Base-by-base conservation (phyloP, 2,888 invertebrate species). In the Tanaodytes sp. region DNA sequence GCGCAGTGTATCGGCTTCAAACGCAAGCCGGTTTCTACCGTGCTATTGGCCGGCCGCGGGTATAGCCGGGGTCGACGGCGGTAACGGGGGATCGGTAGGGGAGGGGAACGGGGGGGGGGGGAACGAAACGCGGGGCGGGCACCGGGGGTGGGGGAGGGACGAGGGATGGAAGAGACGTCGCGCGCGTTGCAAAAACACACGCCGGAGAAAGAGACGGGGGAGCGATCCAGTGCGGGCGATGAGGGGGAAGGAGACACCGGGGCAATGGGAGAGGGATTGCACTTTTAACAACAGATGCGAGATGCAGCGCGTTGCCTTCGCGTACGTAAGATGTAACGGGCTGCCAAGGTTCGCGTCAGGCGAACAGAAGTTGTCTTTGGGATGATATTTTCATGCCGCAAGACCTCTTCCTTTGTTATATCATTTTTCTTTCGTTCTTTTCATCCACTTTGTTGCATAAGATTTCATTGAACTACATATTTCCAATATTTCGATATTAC, bases 31-130 rank as follows among this genome's bases (percentile, higher is more conserved):
- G 71, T 71, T 71, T 71, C 71, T 63, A 45, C 63, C 58, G 54
- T 66, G 66, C 66, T 43, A 71, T 71, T 71, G 71, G 72, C 87
- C 87, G 87, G 87, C 86, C 86, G 87, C 64, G 69, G 73, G 71
- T 67, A 57, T 51, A 62, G 65, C 52, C 37, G 65, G n/a, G n/a
- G n/a, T n/a, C n/a, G n/a, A n/a, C 23, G 23, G 23, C 23, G 23
- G 23, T 23, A 23, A 8, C 23, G 8, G 46, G 20, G 37, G 46
- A 15, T 42, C 62, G 71, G 74, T 67, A 48, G 48, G 33, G 2
- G 33, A 11, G 33, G 27, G 30, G 48, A 39, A 23, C 19, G 12
- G 33, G n/a, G 19, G 52, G 39, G 55, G 45, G 48, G 51, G 49
- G 45, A 63, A 55, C 54, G 57, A 54, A 8, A 8, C 4, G 23